A percentile compares a stretch with the other conserved stretches of the same genome.
Conservation (phyloP, 2,888 invertebrate species). For the Philereme vetulata region DNA sequence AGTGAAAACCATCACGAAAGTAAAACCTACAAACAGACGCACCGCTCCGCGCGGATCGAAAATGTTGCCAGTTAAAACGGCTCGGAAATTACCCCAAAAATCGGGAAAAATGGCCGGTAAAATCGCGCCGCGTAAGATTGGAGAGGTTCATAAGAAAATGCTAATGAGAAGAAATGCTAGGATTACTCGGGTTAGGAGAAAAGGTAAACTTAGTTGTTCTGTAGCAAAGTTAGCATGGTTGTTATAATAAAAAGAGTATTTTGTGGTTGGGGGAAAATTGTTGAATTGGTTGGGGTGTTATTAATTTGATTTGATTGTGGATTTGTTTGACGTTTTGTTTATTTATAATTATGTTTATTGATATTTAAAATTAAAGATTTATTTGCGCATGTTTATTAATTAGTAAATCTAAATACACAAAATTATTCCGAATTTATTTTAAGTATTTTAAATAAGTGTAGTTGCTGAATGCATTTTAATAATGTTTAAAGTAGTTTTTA, state of each 20-base stretch:
- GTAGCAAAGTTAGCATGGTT: constrained; percentile 37
- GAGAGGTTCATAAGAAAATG: constrained; percentile 58
- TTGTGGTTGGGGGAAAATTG: constrained; percentile 2
- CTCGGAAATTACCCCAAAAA: constrained; percentile 54
- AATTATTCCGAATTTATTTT: too few relatives aligned
- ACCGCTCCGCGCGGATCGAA: constrained; percentile 33
- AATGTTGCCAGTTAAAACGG: constrained; percentile 41
- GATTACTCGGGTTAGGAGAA: constrained; percentile 59
- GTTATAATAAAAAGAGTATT: constrained; percentile 6
- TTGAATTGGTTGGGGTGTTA: neutral
- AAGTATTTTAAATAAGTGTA: too few relatives aligned
- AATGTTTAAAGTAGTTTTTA: too few relatives aligned
- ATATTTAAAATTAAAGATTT: neutral
- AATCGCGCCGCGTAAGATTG: constrained; percentile 49
- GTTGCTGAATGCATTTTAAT: too few relatives aligned
- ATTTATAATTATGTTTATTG: neutral
- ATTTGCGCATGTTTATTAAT: neutral
- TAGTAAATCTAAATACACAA: neutral
- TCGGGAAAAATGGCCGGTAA: constrained; percentile 43
- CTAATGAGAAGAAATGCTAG: constrained; percentile 63
- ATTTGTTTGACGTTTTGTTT: neutral
- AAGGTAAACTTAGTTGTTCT: constrained; percentile 59
- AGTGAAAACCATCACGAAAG: constrained; percentile 44
- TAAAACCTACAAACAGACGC: constrained; percentile 28
- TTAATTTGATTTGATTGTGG: neutral